Evolutionary conservation across 2,888 invertebrate species (phyloP), one percentile per base, ranked within the genome.

Genomic region (Orchesellides sinensis): DNA sequence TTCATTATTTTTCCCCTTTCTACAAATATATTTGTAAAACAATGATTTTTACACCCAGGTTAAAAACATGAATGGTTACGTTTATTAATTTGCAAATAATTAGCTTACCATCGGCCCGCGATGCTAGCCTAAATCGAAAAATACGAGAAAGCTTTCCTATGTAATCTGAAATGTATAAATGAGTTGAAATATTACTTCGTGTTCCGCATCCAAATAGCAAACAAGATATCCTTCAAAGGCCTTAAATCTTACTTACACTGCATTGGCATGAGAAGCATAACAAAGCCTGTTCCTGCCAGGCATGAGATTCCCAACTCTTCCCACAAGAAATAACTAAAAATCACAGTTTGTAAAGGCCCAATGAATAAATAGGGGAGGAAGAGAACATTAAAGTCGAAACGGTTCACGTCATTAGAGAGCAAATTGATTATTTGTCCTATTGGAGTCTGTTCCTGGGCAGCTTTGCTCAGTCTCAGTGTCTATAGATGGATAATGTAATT

Each of bases 361-460:
- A 97, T 94, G 96, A 97, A 96, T 35, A 97, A 91, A 90, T 96
- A 98, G 90, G 98, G 98, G 6, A 97, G 91, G 90, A 98, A 96
- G 87, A 96, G 59, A 74, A 97, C 93, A n/a, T 96, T 95, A 89
- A 96, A 93, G 90, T 98, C 98, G 90, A 98, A 97, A 70, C 95
- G 93, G 89, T 95, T 96, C 86, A 98, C 96, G 90, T 99, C 98
- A 89, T 98, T 99, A 0, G 98, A 97, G 79, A 99, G 91, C 14
- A 98, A 92, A 90, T 98, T 98, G 32, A 98, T 96, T 79, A 98
- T 93, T 90, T 98, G 96, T 0, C 98, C 98, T 0, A 95, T 94
- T 0, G 97, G 95, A 0, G 97, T 97, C 89, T 96, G 94, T 6
- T 95, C 95, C 59, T 97, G 91, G 0, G 97, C 96, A 4, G 94